Evolutionary conservation across 1,140 invertebrate genomes (phyloP).

Genomic region (Macrotrachela quadricornifera): DNA sequence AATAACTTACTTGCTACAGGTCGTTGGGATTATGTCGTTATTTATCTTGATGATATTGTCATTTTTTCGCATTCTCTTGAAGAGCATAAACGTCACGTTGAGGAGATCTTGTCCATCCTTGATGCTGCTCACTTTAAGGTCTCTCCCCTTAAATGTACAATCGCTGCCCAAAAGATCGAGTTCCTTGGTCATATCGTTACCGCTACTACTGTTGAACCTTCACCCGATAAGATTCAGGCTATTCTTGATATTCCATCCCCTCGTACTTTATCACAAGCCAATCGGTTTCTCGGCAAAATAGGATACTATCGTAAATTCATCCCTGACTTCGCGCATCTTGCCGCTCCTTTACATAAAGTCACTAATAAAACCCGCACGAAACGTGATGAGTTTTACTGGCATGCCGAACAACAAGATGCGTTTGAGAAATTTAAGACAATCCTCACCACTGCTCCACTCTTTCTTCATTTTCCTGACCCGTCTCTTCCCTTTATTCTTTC

Average conservation of each 20-base stretch:
- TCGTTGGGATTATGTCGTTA: slow-evolving; percentile 9
- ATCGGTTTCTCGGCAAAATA: slow-evolving; percentile 17
- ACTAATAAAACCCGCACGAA: background rate
- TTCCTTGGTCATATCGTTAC: slow-evolving; percentile 16
- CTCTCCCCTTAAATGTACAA: background rate
- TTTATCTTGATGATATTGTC: slow-evolving; percentile 6
- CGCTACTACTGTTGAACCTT: slow-evolving; percentile 11
- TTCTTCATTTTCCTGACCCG: slow-evolving; percentile 11
- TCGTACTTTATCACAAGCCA: slow-evolving; percentile 12
- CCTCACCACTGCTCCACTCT: slow-evolving; percentile 1
- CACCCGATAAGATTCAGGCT: slow-evolving; percentile 15
- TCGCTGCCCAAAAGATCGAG: slow-evolving; percentile 4
- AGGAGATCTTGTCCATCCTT: background rate
- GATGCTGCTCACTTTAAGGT: background rate
- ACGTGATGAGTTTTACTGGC: slow-evolving; percentile 1
- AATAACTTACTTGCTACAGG: slow-evolving; percentile 14
- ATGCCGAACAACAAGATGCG: background rate
- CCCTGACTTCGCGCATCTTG: slow-evolving; percentile 12
- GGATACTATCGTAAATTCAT: slow-evolving; percentile 18
- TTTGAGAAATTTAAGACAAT: slow-evolving; percentile 11
- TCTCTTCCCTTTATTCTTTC: slow-evolving; percentile 10
- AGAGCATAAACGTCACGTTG: slow-evolving; percentile 1
- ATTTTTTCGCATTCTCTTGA: background rate
- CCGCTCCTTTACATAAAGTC: slow-evolving; percentile 12
- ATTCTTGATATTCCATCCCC: slow-evolving; percentile 17